These are phyloP conservation scores for Agrotis ipsilon DNA, from an alignment of 2,888 invertebrate species.

Conservation along the genomic window DNA sequence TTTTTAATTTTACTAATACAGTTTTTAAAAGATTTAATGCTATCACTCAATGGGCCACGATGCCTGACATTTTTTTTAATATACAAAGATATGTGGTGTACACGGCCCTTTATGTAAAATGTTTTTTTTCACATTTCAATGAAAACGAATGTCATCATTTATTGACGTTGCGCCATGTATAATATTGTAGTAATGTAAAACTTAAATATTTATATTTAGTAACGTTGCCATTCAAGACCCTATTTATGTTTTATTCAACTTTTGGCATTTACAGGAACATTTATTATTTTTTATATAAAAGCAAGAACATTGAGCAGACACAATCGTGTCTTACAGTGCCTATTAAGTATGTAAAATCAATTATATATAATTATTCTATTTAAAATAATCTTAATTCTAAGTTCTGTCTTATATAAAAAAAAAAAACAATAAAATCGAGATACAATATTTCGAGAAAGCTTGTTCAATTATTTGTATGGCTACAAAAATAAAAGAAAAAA, in stretches of 20 bases:
- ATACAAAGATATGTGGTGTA: neutral
- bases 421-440: slow-evolving; percentile 36
- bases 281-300: neutral
- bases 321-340: too few relatives aligned
- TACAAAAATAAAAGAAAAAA: slow-evolving; percentile 5
- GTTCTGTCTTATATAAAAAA: neutral
- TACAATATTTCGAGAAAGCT: slow-evolving; percentile 47
- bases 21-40: too few relatives aligned
- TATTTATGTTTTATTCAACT: slow-evolving; percentile 2
- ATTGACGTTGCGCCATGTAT: too few relatives aligned
- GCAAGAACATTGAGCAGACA: slow-evolving; percentile 17
- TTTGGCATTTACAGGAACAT: slow-evolving; percentile 38
- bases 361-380: slow-evolving; percentile 10
- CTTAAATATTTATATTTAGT: neutral
- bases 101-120: too few relatives aligned
- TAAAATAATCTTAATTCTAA: slow-evolving; percentile 2
- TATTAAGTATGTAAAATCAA: too few relatives aligned
- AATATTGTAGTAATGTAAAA: neutral
- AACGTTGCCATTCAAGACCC: neutral
- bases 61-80: too few relatives aligned
- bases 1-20: too few relatives aligned
- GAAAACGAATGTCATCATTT: too few relatives aligned
- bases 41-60: too few relatives aligned
- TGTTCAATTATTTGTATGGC: neutral
- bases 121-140: too few relatives aligned